Evolutionary conservation across 2,113 vertebrate genomes (phyloP).

Genomic region (Podarcis cretensis): DNA sequence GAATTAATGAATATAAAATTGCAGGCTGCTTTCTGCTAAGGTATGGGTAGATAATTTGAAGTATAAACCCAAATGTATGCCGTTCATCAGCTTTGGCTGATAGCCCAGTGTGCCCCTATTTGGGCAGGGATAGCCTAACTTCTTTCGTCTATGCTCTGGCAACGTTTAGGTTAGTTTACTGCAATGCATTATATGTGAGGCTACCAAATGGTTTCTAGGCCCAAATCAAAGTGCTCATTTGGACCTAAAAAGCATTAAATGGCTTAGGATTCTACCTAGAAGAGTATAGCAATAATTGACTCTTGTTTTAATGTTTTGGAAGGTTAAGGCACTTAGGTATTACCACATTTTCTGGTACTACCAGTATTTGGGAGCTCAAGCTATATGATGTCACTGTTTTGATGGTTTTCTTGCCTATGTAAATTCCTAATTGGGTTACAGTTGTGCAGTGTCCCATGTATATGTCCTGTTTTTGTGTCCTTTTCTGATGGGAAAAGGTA

Average conservation of each 20-base stretch:
- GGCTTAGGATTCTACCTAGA: not conserved
- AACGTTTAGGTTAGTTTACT: no score
- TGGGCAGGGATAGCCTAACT: no score
- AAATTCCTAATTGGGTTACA: not conserved
- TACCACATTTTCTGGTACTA: not conserved
- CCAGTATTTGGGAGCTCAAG: not conserved
- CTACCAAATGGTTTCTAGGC: no score
- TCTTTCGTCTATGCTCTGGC: no score
- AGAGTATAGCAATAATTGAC: not conserved
- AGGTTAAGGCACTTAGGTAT: not conserved
- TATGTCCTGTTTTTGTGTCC: not conserved
- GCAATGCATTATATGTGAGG: no score
- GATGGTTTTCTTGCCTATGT: not conserved
- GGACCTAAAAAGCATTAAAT: no score
- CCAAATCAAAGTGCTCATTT: no score
- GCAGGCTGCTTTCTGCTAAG: not conserved
- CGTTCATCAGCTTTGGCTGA: not conserved
- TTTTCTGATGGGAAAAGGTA: not conserved
- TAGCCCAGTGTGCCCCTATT: no score
- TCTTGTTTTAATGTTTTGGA: not conserved
- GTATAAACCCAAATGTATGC: not conserved
- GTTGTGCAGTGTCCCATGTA: not conserved
- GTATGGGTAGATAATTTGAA: not conserved
- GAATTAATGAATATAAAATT: not conserved
- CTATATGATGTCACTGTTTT: not conserved